Percentiles rank a stretch among this genome's conserved stretches.
Evolutionary conservation across 1,140 invertebrate species (phyloP).

Genomic region (Brevipalpus yothersi): DNA sequence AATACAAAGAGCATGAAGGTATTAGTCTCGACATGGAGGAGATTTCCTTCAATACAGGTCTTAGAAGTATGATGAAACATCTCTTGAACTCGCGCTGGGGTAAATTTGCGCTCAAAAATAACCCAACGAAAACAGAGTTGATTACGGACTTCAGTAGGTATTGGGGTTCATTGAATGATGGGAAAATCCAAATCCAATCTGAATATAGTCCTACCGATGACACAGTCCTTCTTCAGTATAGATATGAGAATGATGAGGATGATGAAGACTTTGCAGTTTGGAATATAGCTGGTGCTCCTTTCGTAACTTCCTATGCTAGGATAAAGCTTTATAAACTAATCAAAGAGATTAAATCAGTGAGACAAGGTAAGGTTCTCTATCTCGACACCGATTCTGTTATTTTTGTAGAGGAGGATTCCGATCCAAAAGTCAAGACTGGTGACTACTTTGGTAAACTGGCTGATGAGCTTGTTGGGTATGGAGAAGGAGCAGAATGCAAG

Average conservation of each 20-base stretch:
- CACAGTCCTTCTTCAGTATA: background rate
- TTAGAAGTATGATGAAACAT: too few relatives aligned
- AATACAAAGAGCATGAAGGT: too few relatives aligned
- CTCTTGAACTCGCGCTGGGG: too few relatives aligned
- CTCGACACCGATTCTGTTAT: background rate
- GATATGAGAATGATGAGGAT: background rate
- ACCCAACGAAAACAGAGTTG: background rate
- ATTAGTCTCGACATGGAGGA: too few relatives aligned
- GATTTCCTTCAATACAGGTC: too few relatives aligned
- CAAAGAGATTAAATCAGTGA: background rate
- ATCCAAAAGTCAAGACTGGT: background rate
- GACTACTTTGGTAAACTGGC: background rate
- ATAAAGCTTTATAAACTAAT: background rate
- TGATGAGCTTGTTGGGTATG: background rate
- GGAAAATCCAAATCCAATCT: background rate
- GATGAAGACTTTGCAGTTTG: background rate
- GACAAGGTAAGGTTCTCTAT: background rate
- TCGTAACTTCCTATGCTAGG: background rate
- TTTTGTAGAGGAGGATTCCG: background rate
- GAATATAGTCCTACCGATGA: background rate
- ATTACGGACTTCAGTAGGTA: background rate
- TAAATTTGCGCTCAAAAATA: too few relatives aligned
- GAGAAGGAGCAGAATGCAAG: background rate
- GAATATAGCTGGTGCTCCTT: background rate
- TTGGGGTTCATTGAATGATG: background rate